Conservation (phyloP, 2,888 invertebrate genomes). For the Ernsta delagoae region DNA sequence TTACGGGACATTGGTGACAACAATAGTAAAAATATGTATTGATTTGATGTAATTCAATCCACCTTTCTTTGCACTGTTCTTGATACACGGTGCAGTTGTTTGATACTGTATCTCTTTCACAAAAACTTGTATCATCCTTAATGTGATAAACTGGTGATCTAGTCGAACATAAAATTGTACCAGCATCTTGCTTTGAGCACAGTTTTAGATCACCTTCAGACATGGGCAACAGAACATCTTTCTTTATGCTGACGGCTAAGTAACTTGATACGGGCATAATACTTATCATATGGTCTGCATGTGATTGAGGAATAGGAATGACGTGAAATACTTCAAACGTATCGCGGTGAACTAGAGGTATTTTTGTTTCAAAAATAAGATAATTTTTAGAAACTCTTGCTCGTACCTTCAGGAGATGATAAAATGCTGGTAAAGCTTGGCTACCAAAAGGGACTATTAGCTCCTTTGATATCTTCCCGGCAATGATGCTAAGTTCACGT, state of each 20-base stretch:
- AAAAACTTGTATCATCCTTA: slow-evolving; percentile 22
- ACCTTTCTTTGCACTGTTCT: slow-evolving; percentile 3
- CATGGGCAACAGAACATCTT: slow-evolving; percentile 25
- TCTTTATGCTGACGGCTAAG: slow-evolving; percentile 26
- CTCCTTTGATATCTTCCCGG: background rate
- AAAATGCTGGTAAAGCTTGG: background rate
- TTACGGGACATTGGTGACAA: background rate
- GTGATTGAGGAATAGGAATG: slow-evolving; percentile 25
- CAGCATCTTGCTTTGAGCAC: slow-evolving; percentile 11
- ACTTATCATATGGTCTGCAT: slow-evolving; percentile 13
- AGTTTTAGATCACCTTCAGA: slow-evolving; percentile 12
- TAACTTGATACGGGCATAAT: slow-evolving; percentile 32
- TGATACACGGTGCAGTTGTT: slow-evolving; percentile 12
- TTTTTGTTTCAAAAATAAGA: slow-evolving; percentile 37
- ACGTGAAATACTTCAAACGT: slow-evolving; percentile 14
- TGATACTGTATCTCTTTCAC: slow-evolving; percentile 2
- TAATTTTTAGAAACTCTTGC: slow-evolving; percentile 37
- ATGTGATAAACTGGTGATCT: slow-evolving; percentile 11
- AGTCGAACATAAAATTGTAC: slow-evolving; percentile 14
- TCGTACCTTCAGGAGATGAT: slow-evolving; percentile 37
- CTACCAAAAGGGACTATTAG: background rate
- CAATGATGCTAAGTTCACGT: background rate
- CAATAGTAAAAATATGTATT: slow-evolving; percentile 5
- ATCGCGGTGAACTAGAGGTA: slow-evolving; percentile 31
- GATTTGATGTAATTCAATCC: background rate